Base-by-base conservation (phyloP, 2,888 invertebrate genomes). In the Cyclophora albipunctata region DNA sequence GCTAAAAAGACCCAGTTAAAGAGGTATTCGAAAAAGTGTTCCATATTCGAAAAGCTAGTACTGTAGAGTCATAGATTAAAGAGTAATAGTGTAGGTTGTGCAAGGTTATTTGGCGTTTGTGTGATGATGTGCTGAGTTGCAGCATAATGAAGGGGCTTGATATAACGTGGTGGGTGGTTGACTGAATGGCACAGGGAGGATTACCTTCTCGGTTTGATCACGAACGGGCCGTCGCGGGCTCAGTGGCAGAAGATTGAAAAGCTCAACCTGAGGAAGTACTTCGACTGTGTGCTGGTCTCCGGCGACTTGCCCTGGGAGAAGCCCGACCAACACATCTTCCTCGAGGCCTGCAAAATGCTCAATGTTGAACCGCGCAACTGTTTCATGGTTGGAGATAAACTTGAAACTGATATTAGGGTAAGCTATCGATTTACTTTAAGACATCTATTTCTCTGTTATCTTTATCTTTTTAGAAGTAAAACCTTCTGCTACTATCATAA, bases 301-400 rank as follows among this genome's bases (percentile, higher is more conserved):
- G 95, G 95, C 20, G 96, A 96, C 83, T 86, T 94, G 66, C 93
- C 94, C 3, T 95, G 94, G 93, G 96, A 96, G 84, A 96, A 96
- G 79, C 96, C 96, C 0, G 91, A 95, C 74, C 91, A 93, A 60
- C 91, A 93, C 73, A 96, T 96, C 79, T 96, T 96, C 81, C 90
- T 93, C 61, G 92, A 94, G 65, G 96, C 95, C 37, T 96, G 95
- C 83, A 91, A 92, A 69, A 90, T 91, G 73, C 91, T 96, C 51
- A 91, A 91, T 58, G 94, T 96, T 33, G 90, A 92, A 71, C 94
- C 96, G 1, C 84, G 90, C 50, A 91, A 92, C 61, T 96, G 95
- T 82, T 90, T 95, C 65, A 96, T 96, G 95, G 93, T 96, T 69
- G 96, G 96, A 45, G 96, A 96, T 75, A 95, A 95, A 75, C 81